phyloP scores from a whole-genome alignment of 2,113 vertebrate species.

The Muntiacus reevesi region DNA sequence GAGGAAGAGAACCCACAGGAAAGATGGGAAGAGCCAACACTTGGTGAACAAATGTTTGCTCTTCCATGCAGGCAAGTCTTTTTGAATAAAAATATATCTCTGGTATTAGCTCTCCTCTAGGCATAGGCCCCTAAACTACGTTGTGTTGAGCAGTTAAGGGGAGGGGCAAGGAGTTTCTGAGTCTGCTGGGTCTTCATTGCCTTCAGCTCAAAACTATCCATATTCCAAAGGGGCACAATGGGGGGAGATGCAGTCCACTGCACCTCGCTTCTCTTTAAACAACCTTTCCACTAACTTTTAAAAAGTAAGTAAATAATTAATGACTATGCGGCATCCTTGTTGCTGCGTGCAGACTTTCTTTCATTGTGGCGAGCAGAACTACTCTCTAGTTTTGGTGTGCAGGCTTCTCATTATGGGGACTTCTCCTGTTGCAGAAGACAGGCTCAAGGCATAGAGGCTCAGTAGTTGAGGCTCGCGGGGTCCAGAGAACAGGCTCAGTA shows the following conservation, averaged over 20 bases:
- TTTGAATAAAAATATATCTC: background rate
- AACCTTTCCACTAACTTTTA: background rate
- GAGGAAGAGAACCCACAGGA: background rate
- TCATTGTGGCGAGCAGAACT: background rate
- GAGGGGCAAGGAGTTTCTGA: background rate
- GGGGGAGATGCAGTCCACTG: background rate
- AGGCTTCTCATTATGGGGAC: background rate
- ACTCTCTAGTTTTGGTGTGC: background rate
- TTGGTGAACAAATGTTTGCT: background rate
- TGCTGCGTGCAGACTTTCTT: background rate
- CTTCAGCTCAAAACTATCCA: background rate
- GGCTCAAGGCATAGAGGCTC: background rate
- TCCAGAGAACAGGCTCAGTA: background rate
- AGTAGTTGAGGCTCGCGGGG: accelerated
- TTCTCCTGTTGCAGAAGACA: background rate
- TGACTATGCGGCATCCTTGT: accelerated
- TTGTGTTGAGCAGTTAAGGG: background rate
- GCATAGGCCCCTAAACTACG: background rate
- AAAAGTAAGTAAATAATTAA: background rate
- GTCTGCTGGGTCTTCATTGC: background rate
- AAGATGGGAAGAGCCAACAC: background rate
- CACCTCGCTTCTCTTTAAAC: background rate
- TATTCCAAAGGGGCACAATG: background rate
- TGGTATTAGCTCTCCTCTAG: background rate
- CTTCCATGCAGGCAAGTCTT: background rate